These are phyloP conservation scores for Panagrolaimus sp. DNA, from an alignment of 1,140 invertebrate genomes.

Conservation along the genomic window DNA sequence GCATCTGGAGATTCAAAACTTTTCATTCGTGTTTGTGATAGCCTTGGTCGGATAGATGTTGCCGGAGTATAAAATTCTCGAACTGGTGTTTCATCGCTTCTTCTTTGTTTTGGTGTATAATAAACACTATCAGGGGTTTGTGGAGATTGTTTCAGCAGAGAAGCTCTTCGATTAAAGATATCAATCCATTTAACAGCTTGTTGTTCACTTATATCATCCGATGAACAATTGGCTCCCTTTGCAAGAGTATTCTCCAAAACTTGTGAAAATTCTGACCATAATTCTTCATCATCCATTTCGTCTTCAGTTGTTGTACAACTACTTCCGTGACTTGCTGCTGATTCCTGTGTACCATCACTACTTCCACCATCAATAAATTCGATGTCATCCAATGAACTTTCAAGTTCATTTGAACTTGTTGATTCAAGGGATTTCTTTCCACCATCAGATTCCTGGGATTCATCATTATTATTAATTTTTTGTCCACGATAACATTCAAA, in stretches of 20 bases:
- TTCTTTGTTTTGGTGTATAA: background rate
- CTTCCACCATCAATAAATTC: too few species aligned
- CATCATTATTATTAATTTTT: background rate
- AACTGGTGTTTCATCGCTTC: background rate
- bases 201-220: background rate
- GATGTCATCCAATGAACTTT: too few species aligned
- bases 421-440: too few species aligned
- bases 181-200: constrained; percentile 2
- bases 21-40: too few species aligned
- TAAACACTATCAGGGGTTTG: background rate
- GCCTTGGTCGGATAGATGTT: background rate
- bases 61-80: background rate
- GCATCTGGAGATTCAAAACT: too few species aligned
- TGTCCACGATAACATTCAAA: background rate
- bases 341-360: background rate
- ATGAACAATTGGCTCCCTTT: background rate
- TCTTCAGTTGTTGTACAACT: background rate
- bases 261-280: background rate
- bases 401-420: too few species aligned
- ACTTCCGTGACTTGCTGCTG: background rate
- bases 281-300: background rate
- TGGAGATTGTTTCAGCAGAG: background rate
- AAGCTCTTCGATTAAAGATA: background rate
- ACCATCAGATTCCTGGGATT: background rate
- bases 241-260: background rate